A percentile compares a stretch with the other conserved stretches of the same genome.
Evolutionary conservation across 1,140 invertebrate genomes (phyloP).

Genomic region (Sogatella furcifera): DNA sequence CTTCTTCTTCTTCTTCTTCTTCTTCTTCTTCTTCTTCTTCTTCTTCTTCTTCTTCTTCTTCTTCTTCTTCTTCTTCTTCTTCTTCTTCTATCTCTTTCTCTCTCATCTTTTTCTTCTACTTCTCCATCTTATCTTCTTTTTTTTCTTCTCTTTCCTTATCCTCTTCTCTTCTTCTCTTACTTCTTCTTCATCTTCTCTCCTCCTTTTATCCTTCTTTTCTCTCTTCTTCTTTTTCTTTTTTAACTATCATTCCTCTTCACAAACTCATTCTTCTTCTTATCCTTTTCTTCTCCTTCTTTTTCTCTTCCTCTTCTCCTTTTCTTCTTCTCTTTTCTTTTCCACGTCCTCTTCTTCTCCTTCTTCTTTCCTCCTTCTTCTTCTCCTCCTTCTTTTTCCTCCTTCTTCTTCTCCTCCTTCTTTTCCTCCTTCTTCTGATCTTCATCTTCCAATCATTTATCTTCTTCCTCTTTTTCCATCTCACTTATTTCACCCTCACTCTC

Average conservation of each 20-base stretch:
- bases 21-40: too few relatives aligned
- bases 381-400: background rate
- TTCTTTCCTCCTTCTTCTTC: background rate
- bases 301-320: background rate
- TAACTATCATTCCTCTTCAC: background rate
- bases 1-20: too few relatives aligned
- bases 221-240: background rate
- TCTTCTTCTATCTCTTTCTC: background rate
- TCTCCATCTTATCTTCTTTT: too few relatives aligned
- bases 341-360: background rate
- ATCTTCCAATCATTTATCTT: too few relatives aligned
- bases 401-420: background rate
- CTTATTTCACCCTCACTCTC: too few relatives aligned
- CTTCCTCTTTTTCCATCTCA: too few relatives aligned
- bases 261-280: background rate
- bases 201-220: background rate
- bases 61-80: background rate
- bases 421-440: too few relatives aligned
- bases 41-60: too few relatives aligned
- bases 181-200: background rate
- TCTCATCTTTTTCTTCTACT: background rate
- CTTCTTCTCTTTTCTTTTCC: background rate
- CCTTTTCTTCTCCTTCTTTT: background rate
- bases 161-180: background rate
- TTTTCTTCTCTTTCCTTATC: too few relatives aligned